These are phyloP conservation scores for Bombus confusus DNA, from an alignment of 1,140 invertebrate genomes.

Conservation along the genomic window DNA sequence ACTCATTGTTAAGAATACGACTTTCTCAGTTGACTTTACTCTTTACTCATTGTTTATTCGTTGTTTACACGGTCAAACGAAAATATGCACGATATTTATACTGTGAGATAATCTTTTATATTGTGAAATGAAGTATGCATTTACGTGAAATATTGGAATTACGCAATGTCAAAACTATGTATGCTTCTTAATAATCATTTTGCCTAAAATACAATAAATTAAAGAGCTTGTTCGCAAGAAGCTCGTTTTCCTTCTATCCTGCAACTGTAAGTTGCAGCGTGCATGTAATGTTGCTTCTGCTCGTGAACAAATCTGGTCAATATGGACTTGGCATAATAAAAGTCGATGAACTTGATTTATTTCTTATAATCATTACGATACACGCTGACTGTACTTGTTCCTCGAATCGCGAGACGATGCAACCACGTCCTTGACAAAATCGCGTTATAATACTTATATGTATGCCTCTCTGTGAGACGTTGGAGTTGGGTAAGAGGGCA, in stretches of 20 bases:
- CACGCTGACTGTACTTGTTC: neutral
- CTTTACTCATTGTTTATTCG: too few relatives aligned
- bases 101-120: too few relatives aligned
- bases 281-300: too few relatives aligned
- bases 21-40: too few relatives aligned
- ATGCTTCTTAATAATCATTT: too few relatives aligned
- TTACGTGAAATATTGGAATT: too few relatives aligned
- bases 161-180: too few relatives aligned
- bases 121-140: too few relatives aligned
- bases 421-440: neutral
- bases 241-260: neutral
- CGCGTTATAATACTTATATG: neutral
- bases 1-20: too few relatives aligned
- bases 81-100: too few relatives aligned
- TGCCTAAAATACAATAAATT: neutral
- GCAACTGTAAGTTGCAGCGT: neutral
- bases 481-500: neutral
- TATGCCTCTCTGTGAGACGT: neutral
- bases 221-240: neutral
- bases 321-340: neutral
- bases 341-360: neutral
- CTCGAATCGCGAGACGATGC: neutral
- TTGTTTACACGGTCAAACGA: too few relatives aligned
- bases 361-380: neutral
- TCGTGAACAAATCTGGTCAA: too few relatives aligned